Percentiles rank a stretch among this genome's conserved stretches.
Conservation (phyloP, 2,797 vertebrate species). For the Garrulus glandarius region DNA sequence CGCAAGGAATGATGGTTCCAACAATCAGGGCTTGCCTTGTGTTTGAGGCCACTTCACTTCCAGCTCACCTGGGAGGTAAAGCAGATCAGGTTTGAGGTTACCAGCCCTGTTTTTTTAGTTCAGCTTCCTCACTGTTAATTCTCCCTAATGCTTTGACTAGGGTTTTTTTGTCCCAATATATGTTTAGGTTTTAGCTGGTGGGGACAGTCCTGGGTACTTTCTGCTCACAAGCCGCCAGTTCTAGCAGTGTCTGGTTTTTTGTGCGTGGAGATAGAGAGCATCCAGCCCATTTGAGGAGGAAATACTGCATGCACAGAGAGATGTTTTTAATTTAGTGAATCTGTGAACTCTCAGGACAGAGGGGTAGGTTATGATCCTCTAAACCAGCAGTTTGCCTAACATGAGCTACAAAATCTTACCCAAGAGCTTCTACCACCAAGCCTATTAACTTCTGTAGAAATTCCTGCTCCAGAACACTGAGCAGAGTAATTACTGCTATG, state of each 20-base stretch:
- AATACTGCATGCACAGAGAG: background rate
- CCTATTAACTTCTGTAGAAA: slow-evolving; percentile 14
- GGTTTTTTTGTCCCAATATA: background rate
- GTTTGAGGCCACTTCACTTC: background rate
- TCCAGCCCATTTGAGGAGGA: background rate
- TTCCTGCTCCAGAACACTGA: slow-evolving; percentile 18
- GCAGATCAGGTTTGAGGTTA: background rate
- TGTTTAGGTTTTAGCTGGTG: background rate
- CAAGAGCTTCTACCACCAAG: background rate
- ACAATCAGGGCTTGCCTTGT: background rate
- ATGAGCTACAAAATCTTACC: background rate
- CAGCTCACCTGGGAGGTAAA: slow-evolving; percentile 8
- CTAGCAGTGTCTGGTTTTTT: background rate
- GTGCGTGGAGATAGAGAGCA: background rate
- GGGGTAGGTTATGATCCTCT: background rate
- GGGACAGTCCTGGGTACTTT: background rate
- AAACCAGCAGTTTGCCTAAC: slow-evolving; percentile 11
- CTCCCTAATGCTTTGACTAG: background rate
- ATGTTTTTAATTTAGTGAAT: slow-evolving; percentile 17
- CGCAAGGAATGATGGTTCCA: background rate
- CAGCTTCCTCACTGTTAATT: background rate
- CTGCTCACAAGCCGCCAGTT: background rate
- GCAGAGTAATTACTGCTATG: background rate
- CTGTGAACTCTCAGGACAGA: background rate
- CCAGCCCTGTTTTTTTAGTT: background rate